These are phyloP conservation scores for Noctua janthe DNA, from an alignment of 2,888 invertebrate species.

Conservation along the genomic window DNA sequence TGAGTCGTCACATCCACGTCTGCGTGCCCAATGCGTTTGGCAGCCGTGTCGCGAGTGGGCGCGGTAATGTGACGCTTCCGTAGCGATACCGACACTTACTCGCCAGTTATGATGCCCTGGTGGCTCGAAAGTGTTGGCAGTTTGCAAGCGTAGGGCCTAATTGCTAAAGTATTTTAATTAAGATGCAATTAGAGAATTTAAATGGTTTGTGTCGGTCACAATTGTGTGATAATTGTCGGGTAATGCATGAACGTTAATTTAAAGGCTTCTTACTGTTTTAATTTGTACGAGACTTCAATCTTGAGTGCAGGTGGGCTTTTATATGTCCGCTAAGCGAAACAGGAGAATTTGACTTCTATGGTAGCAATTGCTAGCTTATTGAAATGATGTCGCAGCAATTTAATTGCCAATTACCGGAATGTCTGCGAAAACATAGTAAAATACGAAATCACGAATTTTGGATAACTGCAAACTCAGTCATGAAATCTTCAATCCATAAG, in stretches of 20 bases:
- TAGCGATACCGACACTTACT: constrained; percentile 50
- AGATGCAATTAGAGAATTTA: constrained; percentile 20
- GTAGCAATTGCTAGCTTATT: neutral
- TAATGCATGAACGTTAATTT: neutral
- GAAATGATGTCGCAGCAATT: neutral
- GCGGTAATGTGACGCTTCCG: constrained; percentile 68
- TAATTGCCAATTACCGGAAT: no score
- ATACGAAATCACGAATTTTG: neutral
- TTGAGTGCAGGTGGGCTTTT: neutral
- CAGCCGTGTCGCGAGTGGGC: constrained; percentile 66
- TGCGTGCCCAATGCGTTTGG: constrained; percentile 62
- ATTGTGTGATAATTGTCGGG: constrained; percentile 1
- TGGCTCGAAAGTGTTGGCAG: constrained; percentile 33
- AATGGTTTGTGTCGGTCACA: neutral
- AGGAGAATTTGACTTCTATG: neutral
- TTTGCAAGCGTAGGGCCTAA: constrained; percentile 21
- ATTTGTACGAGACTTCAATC: neutral
- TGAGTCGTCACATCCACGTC: constrained; percentile 71
- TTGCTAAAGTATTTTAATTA: constrained; percentile 20
- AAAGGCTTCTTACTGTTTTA: neutral
- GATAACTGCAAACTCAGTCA: constrained; percentile 1
- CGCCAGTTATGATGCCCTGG: constrained; percentile 39
- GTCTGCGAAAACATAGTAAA: neutral
- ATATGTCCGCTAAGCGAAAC: neutral
- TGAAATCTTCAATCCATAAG: neutral